Base-by-base conservation (phyloP, 92 coral and sea anemone genomes). In the Porites rus region DNA sequence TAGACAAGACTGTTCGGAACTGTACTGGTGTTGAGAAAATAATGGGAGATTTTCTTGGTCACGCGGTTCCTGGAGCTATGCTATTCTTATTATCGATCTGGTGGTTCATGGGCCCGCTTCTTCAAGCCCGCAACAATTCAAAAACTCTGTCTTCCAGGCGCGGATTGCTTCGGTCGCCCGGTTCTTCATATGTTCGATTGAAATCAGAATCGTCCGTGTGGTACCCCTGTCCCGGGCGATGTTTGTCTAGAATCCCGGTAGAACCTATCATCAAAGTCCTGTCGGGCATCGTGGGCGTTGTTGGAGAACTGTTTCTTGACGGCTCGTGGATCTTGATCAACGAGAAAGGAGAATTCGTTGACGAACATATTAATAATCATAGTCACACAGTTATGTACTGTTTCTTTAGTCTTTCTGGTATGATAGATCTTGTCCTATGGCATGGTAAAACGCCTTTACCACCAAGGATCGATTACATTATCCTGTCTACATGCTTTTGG, bases 1-100 rank as follows among this genome's bases (percentile, higher is more conserved):
- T 56, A 52, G 43, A 51, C 53, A 38, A 60, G 28, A 31, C 17
- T 11, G 2, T 17, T 50, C 46, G 17, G 43, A 19, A 12, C 22
- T 25, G 54, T 8, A 24, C 31, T 28, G 31, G n/a, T 83, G 71
- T 83, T 62, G 74, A 73, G 22, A 73, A 83, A 77, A 25, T 64
- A 68, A 96, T 96, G 99, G 99, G 98, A 5, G 78, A 91, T 24
- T 93, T 96, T 13, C 72, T 84, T 1, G 99, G 99, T 7, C 98
- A 96, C 87, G 91, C 85, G 0, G 88, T 89, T 9, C 98, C 99
- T 18, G 99, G 99, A 1, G 62, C 92, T 1, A 60, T 94, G 69
- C 91, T 96, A 61, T 65, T 89, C 50, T 25, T 83, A 19, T 18
- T 79, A 5, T 95, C 98, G 0, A 0, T 91, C 7, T 96, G 99